phyloP scores from a whole-genome alignment of 2,113 vertebrate species.

The Camarhynchus parvulus region DNA sequence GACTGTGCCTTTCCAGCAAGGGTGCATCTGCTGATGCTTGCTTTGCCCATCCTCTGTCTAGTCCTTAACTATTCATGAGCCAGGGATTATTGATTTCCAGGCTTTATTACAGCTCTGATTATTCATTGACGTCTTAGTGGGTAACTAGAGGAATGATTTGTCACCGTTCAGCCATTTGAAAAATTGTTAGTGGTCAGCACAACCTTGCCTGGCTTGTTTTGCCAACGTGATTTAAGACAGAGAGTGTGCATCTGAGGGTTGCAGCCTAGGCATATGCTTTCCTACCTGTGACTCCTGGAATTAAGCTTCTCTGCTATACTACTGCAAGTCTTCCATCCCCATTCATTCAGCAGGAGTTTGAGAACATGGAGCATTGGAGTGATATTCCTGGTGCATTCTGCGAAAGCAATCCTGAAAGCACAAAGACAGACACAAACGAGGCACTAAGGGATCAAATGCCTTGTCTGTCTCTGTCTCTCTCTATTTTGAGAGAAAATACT shows the following conservation, averaged over 20 bases:
- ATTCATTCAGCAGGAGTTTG: background rate
- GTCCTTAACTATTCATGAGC: background rate
- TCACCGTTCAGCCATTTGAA: background rate
- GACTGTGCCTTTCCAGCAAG: background rate
- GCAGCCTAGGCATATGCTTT: background rate
- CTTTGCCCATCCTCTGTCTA: background rate
- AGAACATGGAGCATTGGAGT: background rate
- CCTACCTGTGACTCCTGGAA: background rate
- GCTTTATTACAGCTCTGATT: background rate
- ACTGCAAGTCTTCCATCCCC: background rate
- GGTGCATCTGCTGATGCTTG: background rate
- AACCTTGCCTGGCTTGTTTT: background rate
- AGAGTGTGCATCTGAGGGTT: background rate
- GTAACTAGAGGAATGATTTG: background rate
- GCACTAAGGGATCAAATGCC: background rate
- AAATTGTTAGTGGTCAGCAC: background rate
- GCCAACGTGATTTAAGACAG: background rate
- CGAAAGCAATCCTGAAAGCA: background rate
- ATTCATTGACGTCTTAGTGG: background rate
- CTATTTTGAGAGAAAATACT: background rate
- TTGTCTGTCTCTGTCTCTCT: background rate
- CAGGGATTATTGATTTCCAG: background rate
- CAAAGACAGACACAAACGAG: background rate
- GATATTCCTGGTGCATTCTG: background rate
- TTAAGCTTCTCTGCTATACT: background rate